These are phyloP conservation scores for Agrypnus murinus DNA, from an alignment of 2,888 invertebrate genomes.

Conservation along the genomic window DNA sequence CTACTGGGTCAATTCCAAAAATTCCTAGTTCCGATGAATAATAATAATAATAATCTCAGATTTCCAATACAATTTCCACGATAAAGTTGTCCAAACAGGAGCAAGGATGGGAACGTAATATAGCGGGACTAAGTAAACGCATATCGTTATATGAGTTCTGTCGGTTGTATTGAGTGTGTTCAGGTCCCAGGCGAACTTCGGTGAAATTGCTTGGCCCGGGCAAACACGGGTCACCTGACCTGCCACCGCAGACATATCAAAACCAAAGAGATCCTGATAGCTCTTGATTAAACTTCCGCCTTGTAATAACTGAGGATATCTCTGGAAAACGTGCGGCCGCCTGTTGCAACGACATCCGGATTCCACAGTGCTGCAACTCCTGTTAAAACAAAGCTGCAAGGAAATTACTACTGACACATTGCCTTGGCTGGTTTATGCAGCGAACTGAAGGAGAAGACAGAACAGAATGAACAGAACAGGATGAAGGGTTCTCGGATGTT, in stretches of 20 bases:
- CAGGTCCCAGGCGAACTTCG: slow-evolving; percentile 44
- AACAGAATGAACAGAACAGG: no score
- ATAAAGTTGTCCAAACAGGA: slow-evolving; percentile 38
- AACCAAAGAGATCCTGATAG: slow-evolving; percentile 51
- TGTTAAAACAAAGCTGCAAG: slow-evolving; percentile 21
- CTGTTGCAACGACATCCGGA: slow-evolving; percentile 45
- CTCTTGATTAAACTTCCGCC: slow-evolving; percentile 54
- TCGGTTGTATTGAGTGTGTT: slow-evolving; percentile 48
- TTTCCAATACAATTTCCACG: slow-evolving; percentile 34
- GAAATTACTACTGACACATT: slow-evolving; percentile 32
- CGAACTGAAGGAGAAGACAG: neutral
- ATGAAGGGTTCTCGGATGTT: no score
- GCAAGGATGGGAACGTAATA: slow-evolving; percentile 38
- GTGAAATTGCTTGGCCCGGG: slow-evolving; percentile 49
- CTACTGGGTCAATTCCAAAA: no score
- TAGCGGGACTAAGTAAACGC: slow-evolving; percentile 43
- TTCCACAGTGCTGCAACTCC: slow-evolving; percentile 23
- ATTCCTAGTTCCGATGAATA: no score
- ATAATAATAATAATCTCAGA: slow-evolving; percentile 31
- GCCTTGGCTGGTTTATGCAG: neutral
- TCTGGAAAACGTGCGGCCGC: slow-evolving; percentile 40
- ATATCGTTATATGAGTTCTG: slow-evolving; percentile 49
- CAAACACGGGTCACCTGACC: slow-evolving; percentile 51
- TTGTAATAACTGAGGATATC: slow-evolving; percentile 50
- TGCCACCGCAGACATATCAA: slow-evolving; percentile 48